phyloP scores from a whole-genome alignment of 2,113 vertebrate genomes.

The Megaceryle maxima region DNA sequence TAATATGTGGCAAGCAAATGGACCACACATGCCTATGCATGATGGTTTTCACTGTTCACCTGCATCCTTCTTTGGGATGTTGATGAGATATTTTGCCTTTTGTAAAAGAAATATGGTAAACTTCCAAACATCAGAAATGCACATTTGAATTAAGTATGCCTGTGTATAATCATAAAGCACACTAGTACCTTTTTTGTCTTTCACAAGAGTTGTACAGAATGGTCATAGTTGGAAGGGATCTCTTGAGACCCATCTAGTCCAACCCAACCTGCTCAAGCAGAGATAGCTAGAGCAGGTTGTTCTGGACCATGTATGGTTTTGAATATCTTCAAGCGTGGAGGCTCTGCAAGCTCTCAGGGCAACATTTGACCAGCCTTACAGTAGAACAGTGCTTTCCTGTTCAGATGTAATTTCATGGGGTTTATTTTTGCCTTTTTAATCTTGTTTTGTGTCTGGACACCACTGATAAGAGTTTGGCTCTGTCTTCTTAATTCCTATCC shows the following conservation, averaged over 20 bases:
- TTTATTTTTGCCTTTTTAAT: not conserved
- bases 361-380: not conserved
- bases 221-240: not conserved
- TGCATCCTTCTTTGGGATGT: not conserved
- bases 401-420: not conserved
- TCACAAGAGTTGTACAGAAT: not conserved
- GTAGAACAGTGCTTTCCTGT: not conserved
- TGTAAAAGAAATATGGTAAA: not conserved
- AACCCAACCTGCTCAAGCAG: not conserved
- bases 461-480: not conserved
- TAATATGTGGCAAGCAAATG: not conserved
- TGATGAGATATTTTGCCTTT: not conserved
- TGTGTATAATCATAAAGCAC: not conserved
- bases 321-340: not conserved
- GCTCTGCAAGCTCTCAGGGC: not conserved
- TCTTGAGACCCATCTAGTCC: not conserved
- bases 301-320: not conserved
- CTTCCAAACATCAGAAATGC: not conserved
- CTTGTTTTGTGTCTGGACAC: not conserved
- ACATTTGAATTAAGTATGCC: not conserved
- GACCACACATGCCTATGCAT: not conserved
- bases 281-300: not conserved
- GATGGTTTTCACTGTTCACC: not conserved
- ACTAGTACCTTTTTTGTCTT: not conserved
- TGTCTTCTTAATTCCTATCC: not conserved